Evolutionary conservation across 2,113 vertebrate genomes (phyloP).

Genomic region (Chaetorhynchus papuensis): DNA sequence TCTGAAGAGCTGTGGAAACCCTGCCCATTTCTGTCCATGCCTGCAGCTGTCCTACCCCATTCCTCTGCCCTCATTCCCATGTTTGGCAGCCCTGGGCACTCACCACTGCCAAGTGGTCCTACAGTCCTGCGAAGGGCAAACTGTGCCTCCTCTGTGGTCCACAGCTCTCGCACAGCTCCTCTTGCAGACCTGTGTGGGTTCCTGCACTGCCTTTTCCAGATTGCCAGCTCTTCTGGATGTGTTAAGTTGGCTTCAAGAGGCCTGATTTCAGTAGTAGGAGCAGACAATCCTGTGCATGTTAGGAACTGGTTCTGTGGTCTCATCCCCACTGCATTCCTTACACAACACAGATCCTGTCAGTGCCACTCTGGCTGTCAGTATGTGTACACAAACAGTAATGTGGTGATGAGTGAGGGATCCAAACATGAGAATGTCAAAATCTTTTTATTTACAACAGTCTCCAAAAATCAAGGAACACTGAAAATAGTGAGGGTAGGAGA

Average conservation of each 20-base stretch:
- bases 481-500: constrained; percentile 50
- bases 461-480: constrained; percentile 43
- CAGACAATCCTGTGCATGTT: fast-evolving
- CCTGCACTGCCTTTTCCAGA: not conserved
- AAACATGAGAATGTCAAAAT: constrained; percentile 49
- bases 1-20: not conserved
- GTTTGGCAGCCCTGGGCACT: not conserved
- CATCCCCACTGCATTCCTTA: not conserved
- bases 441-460: constrained; percentile 67
- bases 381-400: fast-evolving
- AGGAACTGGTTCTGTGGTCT: not conserved
- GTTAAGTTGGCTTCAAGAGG: not conserved
- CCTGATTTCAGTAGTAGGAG: not conserved
- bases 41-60: not conserved
- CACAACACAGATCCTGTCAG: not conserved
- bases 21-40: not conserved
- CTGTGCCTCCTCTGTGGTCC: not conserved
- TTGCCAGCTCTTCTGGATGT: not conserved
- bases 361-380: not conserved
- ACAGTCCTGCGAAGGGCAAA: not conserved
- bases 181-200: not conserved
- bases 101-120: not conserved
- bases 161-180: not conserved
- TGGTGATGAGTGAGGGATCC: not conserved
- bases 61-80: not conserved